Base-by-base conservation (phyloP, 2,888 invertebrate genomes). In the Endotricha flammealis region DNA sequence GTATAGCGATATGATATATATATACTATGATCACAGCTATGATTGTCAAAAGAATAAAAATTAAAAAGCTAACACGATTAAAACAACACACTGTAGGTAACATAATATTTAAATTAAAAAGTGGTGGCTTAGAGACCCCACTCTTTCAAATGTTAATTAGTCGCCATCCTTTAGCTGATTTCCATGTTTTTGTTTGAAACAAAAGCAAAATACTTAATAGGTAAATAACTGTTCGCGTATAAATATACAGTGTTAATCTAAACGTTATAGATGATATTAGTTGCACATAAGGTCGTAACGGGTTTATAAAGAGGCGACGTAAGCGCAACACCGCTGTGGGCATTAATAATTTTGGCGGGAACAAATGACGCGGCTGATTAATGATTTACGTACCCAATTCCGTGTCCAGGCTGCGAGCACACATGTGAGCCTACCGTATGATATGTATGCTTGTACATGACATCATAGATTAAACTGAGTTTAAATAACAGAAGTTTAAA, bases 351-450 rank as follows among this genome's bases (percentile, higher is more conserved):
- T 80, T 83, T 71, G 73, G 72, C 72, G 73, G 72, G 72, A 77
- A 79, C 80, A 81, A 85, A 81, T 82, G 81, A 81, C 82, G 71
- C 64, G 64, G 65, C 78, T 81, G 83, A 85, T 83, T 82, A 82
- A 83, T 83, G 81, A 83, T 85, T 83, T 79, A 83, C 69, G 75
- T 53, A 65, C 72, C 67, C 79, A 76, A 80, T 78, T 73, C 73
- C 66, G 66, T 70, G 74, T 67, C 69, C 70, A 63, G 58, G 56
- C 51, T 54, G 57, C 46, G 40, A 39, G 44, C 42, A 38, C 37
- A 36, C 30, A 39, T 27, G 27, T 28, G 28, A 13, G 13, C 22
- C 35, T 22, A 11, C 7, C 6, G 8, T 1, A 10, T 25, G 8
- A 25, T 32, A 16, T 12, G 25, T 16, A 12, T 11, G 32, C 25